Conservation (phyloP, 1,140 invertebrate species). For the Augochlora pura region DNA sequence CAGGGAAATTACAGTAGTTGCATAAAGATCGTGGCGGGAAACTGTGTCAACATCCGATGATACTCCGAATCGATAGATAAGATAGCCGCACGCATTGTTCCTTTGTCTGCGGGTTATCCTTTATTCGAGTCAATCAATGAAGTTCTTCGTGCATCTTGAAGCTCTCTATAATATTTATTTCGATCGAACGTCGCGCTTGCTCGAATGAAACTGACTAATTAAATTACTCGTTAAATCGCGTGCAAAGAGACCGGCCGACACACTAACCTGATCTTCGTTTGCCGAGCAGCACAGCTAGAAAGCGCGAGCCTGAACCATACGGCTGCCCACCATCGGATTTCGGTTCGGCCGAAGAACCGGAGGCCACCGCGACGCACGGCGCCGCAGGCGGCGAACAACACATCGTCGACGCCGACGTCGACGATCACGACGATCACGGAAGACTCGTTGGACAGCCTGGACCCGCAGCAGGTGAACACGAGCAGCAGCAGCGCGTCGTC, state of each 20-base stretch:
- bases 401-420: constrained; percentile 36
- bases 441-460: constrained; percentile 70
- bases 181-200: too few species aligned
- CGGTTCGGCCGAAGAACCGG: constrained; percentile 76
- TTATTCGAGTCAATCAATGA: too few species aligned
- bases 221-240: too few species aligned
- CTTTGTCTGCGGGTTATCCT: too few species aligned
- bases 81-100: too few species aligned
- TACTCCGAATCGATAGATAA: too few species aligned
- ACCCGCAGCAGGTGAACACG: constrained; percentile 46
- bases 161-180: too few species aligned
- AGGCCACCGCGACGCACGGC: constrained; percentile 71
- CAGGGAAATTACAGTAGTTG: too few species aligned
- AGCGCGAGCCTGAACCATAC: constrained; percentile 73
- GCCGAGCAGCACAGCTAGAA: constrained; percentile 70
- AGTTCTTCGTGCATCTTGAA: too few species aligned
- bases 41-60: too few species aligned
- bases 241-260: not conserved
- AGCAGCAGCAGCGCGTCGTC: constrained; percentile 57
- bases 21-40: too few species aligned
- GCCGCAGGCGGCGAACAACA: constrained; percentile 45
- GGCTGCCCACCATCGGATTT: constrained; percentile 77
- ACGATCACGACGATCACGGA: constrained; percentile 70
- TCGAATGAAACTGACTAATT: too few species aligned
- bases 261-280: not conserved